Conservation (phyloP, 2,113 vertebrate genomes). For the Nesogale talazaci region DNA sequence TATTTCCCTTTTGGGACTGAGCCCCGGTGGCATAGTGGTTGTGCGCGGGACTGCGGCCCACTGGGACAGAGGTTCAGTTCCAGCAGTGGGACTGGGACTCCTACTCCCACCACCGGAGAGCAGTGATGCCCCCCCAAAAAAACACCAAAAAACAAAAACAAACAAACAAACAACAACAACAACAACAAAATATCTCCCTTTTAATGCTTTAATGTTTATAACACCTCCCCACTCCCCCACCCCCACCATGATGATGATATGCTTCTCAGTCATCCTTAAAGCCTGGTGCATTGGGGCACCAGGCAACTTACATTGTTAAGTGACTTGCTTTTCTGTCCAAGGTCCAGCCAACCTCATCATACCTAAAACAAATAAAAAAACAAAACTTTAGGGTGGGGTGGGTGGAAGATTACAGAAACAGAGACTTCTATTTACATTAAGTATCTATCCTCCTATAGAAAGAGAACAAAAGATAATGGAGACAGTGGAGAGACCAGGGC, state of each 20-base stretch:
- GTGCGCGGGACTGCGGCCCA: too few species aligned
- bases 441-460: background rate
- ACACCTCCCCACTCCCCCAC: background rate
- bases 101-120: too few species aligned
- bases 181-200: background rate
- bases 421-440: background rate
- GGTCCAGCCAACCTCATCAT: background rate
- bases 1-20: background rate
- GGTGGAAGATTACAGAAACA: background rate
- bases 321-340: conserved; percentile 34
- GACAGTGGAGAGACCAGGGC: background rate
- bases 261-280: conserved; percentile 51
- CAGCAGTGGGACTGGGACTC: too few species aligned
- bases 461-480: background rate
- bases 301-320: background rate
- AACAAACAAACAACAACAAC: too few species aligned
- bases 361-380: background rate
- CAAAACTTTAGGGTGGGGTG: background rate
- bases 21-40: too few species aligned
- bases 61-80: too few species aligned
- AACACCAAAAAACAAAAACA: too few species aligned
- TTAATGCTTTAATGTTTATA: conserved; percentile 35
- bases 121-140: too few species aligned
- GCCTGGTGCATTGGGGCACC: background rate
- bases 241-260: background rate